phyloP scores from a whole-genome alignment of 1,140 invertebrate species.

The Drosophila bocqueti region DNA sequence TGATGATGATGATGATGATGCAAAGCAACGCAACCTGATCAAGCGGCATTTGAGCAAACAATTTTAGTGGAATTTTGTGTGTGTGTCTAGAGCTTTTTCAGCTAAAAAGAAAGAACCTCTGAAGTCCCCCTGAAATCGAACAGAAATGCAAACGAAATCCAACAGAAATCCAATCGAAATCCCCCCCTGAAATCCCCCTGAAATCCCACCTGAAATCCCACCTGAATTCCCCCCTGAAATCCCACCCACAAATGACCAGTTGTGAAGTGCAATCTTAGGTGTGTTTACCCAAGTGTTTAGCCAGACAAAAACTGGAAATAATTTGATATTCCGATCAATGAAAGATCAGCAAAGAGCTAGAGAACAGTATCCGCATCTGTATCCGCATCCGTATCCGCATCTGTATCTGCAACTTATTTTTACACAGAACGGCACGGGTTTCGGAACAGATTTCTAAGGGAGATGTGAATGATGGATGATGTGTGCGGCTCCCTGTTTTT shows the following conservation, averaged over 20 bases:
- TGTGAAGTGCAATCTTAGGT: conserved; percentile 2
- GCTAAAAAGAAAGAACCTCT: no score
- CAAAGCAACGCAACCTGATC: conserved; percentile 25
- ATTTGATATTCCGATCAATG: neutral
- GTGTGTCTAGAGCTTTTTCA: neutral
- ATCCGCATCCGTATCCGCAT: neutral
- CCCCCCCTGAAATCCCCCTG: neutral
- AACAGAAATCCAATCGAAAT: no score
- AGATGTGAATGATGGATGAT: conserved; percentile 5
- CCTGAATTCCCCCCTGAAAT: neutral
- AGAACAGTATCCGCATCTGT: neutral
- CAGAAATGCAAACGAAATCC: neutral
- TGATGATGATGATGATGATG: conserved; percentile 40
- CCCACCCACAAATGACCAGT: neutral
- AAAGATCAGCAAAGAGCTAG: neutral
- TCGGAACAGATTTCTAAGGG: conserved; percentile 41
- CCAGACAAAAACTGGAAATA: conserved; percentile 11
- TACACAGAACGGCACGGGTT: conserved; percentile 35
- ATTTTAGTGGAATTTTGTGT: neutral
- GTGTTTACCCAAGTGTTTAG: conserved; percentile 23
- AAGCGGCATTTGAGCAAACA: conserved; percentile 17
- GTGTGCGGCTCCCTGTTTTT: neutral
- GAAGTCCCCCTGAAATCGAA: neutral
- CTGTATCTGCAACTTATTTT: conserved; percentile 20
- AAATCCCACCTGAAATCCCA: neutral